phyloP scores from a whole-genome alignment of 1,140 invertebrate species.

The Bombus ignitus region DNA sequence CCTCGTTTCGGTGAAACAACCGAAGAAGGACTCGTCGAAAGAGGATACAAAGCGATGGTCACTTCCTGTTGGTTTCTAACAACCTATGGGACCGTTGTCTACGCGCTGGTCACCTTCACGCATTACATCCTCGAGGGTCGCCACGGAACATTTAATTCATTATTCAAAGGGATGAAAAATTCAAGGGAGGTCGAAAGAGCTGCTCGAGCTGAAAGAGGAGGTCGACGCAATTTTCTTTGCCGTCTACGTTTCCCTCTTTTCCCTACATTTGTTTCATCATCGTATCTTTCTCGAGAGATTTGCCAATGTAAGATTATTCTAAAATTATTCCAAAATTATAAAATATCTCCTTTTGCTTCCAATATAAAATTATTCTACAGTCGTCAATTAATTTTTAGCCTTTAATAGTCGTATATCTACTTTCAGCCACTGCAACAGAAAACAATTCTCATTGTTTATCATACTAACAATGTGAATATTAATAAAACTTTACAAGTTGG shows the following conservation, averaged over 20 bases:
- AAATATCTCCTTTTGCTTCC: no score
- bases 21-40: conserved; percentile 71
- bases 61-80: conserved; percentile 74
- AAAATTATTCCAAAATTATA: no score
- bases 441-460: no score
- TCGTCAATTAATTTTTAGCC: no score
- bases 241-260: neutral
- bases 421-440: no score
- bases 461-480: neutral
- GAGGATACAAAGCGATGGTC: conserved; percentile 78
- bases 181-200: conserved; percentile 60
- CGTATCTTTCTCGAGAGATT: neutral
- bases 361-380: no score
- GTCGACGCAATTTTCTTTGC: conserved; percentile 38
- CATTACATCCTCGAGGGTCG: conserved; percentile 61
- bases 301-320: neutral
- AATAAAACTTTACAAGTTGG: neutral
- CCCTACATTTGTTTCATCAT: neutral
- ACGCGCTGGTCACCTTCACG: conserved; percentile 60
- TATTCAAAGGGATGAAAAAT: conserved; percentile 81
- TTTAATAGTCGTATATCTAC: no score
- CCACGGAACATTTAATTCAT: conserved; percentile 82
- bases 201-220: neutral
- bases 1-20: conserved; percentile 41
- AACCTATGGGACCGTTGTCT: conserved; percentile 69